Base-by-base conservation (phyloP, 2,113 vertebrate species). In the Rynchops niger region DNA sequence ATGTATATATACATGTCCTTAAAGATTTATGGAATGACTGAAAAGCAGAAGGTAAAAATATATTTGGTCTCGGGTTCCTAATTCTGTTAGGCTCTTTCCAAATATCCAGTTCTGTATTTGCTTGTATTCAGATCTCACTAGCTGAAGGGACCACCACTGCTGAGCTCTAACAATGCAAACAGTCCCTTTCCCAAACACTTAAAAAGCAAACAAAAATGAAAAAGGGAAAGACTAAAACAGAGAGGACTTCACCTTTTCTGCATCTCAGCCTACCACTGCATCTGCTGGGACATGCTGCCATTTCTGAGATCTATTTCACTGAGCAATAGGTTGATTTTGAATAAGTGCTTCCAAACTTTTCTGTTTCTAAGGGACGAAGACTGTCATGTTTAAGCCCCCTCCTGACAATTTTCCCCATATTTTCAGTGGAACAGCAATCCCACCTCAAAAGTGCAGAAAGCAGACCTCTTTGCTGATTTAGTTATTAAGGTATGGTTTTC, bases 281-380 rank as follows among this genome's bases (percentile, higher is more conserved):
- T 34, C 59, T 58, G 36, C 53, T 19, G 40, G 34, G 21, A 65
- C 21, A 4, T 19, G 27, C 5, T 86, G 30, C 3, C 3, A 11
- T 65, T 61, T 56, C 72, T 52, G 32, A 69, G 25, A 47, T 56
- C 20, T 12, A 5, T 77, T 50, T 49, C 55, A 47, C 10, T 34
- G 59, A 82, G 36, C 5, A 69, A 34, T 2, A 16, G 7, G 30
- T 38, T 80, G 40, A 58, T 63, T 71, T 8, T 77, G 25, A 82
- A 22, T 8, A 36, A 72, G 7, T 0, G 0, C 2, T 78, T 38
- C 30, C 1, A 4, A 67, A 43, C 16, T 47, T 47, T 67, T 49
- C 45, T 73, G 1, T 55, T 81, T 79, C 65, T 55, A 62, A 29
- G 43, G 25, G 5, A 40, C 34, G 34, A 50, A 63, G 30, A 16